Base-by-base conservation (phyloP, 2,888 invertebrate genomes). In the Atrina japonica region DNA sequence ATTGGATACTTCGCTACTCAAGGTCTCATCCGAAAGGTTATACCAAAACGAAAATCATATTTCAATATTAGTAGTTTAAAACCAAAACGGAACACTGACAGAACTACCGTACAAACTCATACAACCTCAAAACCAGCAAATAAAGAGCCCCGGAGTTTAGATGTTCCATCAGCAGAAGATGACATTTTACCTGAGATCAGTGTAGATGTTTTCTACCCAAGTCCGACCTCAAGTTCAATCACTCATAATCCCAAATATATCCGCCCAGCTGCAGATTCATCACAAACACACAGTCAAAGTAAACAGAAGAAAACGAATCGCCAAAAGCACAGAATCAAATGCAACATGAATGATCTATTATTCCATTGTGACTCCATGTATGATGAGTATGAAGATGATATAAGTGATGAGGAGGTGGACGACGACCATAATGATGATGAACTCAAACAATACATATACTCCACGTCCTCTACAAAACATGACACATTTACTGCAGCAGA, bases 231-330 rank as follows among this genome's bases (percentile, higher is more conserved):
- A 27, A 80, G 76, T 43, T 82, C 78, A 3, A 49, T 82, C 5
- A 70, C 78, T 0, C 81, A 82, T 52, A 78, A 80, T 47, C 63
- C 75, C 3, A 79, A 83, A 66, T 74, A 70, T 21, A 70, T 83
- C 21, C 72, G 72, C 7, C 53, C 52, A 18, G n/a, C 27, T 11
- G n/a, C n/a, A n/a, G n/a, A n/a, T n/a, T n/a, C n/a, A n/a, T n/a
- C n/a, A n/a, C n/a, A n/a, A n/a, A n/a, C n/a, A n/a, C n/a, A n/a
- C n/a, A n/a, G n/a, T n/a, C n/a, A n/a, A n/a, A n/a, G n/a, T n/a
- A n/a, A n/a, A n/a, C n/a, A n/a, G n/a, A n/a, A n/a, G n/a, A n/a
- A n/a, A n/a, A n/a, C n/a, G n/a, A n/a, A n/a, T n/a, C n/a, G n/a
- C n/a, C n/a, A n/a, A n/a, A n/a, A n/a, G n/a, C n/a, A n/a, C n/a